These are phyloP conservation scores for Ceratina australensis DNA, from an alignment of 1,140 invertebrate species.

Conservation along the genomic window DNA sequence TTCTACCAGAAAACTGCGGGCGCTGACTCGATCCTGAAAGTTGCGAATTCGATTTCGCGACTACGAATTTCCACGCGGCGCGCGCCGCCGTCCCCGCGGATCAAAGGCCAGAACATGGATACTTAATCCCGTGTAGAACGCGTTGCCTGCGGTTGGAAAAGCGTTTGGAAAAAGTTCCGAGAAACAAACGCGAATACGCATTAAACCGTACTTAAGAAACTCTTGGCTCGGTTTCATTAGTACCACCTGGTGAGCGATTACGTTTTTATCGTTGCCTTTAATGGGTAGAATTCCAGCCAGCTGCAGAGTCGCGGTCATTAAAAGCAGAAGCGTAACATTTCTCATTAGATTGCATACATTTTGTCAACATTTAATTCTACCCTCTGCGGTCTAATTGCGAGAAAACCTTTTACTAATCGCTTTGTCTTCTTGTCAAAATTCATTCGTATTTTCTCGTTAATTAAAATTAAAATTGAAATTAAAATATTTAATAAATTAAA, in stretches of 20 bases:
- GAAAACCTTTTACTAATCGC: no score
- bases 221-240: slow-evolving; percentile 12
- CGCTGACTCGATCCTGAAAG: not conserved
- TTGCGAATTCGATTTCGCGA: slow-evolving; percentile 19
- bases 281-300: not conserved
- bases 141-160: not conserved
- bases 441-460: no score
- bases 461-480: no score
- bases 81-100: no score
- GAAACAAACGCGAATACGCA: not conserved
- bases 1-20: not conserved
- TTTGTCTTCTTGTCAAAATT: no score
- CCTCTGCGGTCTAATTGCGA: not conserved
- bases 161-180: slow-evolving; percentile 8
- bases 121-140: not conserved
- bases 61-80: not conserved
- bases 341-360: not conserved
- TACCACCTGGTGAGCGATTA: slow-evolving; percentile 1
- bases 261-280: not conserved
- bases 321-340: not conserved
- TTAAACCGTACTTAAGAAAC: not conserved
- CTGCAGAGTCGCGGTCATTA: not conserved
- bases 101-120: not conserved
- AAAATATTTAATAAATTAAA: no score
- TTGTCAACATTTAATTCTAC: not conserved